Evolutionary conservation across 2,113 vertebrate genomes (phyloP), one percentile per base, ranked within the genome.

Genomic region (Rhinolophus ferrumequinum): DNA sequence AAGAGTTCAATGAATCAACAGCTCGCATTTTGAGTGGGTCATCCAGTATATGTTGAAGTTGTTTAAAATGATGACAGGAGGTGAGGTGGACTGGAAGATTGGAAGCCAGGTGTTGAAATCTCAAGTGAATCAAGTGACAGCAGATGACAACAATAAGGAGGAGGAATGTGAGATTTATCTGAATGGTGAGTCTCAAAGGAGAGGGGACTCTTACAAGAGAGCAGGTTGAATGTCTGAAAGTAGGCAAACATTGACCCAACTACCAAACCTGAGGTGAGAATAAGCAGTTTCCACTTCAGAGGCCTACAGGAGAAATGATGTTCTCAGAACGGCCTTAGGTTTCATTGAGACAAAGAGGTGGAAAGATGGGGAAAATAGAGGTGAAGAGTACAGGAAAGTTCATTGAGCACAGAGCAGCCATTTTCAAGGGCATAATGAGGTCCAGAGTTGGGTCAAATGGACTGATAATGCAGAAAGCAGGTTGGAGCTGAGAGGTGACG

Each of bases 51-150:
- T 16, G 6, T 21, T 35, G 15, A 90, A 33, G 30, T 82, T 69
- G 28, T 64, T 70, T 38, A 72, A 69, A 58, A 81, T 9, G 67
- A 86, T 21, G 82, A 73, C 22, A 41, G 62, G 35, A 83, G 47
- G 30, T 33, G 30, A 75, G 73, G 44, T 26, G 10, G 66, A 89
- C 56, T 24, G 69, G 82, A 67, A 73, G 62, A 67, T 8, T 67
- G 81, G 41, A 94, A 88, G 14, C 8, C 82, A n/a, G 38, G 35
- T 95, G 83, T 38, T 89, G 50, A 96, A 77, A 54, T 67, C 64
- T 44, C 54, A 62, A 26, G 26, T 7, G 28, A 33, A 47, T 19
- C 35, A 73, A 41, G 67, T 83, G 75, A 70, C 38, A 52, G 80
- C 13, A 11, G 62, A 28, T 75, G 80, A 83, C 54, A 90, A 50